These are phyloP conservation scores for Sphaerodactylus townsendi DNA, from an alignment of 2,113 vertebrate species.

Conservation along the genomic window DNA sequence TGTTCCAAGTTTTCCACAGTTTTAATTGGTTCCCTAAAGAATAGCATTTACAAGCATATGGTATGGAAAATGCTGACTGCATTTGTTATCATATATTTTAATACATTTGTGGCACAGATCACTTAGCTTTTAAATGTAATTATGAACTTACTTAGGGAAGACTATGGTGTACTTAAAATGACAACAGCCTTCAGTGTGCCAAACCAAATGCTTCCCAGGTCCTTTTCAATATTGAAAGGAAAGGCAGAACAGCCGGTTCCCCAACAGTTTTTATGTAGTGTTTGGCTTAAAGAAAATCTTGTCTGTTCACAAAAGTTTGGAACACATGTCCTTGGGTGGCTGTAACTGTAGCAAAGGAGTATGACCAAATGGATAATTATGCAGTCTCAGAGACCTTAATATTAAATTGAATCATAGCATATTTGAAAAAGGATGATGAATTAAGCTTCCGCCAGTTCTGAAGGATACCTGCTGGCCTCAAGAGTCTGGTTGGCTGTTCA, in stretches of 20 bases:
- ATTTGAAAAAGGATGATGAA: neutral
- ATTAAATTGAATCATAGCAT: neutral
- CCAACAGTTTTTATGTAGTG: neutral
- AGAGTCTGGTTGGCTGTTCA: neutral
- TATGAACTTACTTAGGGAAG: conserved; percentile 68
- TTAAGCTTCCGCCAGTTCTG: neutral
- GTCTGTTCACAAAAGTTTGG: neutral
- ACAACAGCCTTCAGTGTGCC: conserved; percentile 41
- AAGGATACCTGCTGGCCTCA: neutral
- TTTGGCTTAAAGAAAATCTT: conserved; percentile 19
- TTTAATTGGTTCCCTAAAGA: conserved; percentile 92
- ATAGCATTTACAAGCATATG: conserved; percentile 82
- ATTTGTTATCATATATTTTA: conserved; percentile 76
- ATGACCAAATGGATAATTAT: fast-evolving
- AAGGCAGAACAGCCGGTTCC: conserved; percentile 18
- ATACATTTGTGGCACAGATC: conserved; percentile 67
- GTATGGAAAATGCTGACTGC: conserved; percentile 85
- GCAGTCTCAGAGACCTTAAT: neutral
- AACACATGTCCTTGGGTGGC: neutral
- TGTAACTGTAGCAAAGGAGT: conserved; percentile 4
- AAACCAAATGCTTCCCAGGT: conserved; percentile 32
- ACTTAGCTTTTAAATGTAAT: conserved; percentile 69
- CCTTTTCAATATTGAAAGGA: conserved; percentile 17
- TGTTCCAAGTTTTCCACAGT: conserved; percentile 85
- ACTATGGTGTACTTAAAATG: conserved; percentile 50